Percentiles rank a stretch among this genome's conserved stretches.
These are phyloP conservation scores for Lycaon pictus DNA, from an alignment of 2,113 vertebrate species.

Conservation along the genomic window DNA sequence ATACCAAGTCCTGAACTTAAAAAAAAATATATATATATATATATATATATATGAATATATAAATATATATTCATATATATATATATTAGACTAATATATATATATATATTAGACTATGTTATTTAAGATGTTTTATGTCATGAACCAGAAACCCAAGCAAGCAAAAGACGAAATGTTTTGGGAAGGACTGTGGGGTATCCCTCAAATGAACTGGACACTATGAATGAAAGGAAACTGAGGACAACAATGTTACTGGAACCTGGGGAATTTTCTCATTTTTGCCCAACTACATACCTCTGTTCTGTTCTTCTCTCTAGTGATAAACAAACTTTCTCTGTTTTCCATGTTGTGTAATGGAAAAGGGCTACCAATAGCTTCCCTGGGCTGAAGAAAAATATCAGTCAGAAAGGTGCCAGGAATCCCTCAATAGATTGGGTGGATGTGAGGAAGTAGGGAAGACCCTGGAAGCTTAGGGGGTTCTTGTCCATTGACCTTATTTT, in stretches of 20 bases:
- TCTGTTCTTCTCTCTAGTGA: background rate
- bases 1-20: background rate
- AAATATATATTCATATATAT: too few species aligned
- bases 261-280: background rate
- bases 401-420: background rate
- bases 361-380: background rate
- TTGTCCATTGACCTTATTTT: background rate
- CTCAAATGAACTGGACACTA: background rate
- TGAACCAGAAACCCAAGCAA: background rate
- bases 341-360: background rate
- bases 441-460: background rate
- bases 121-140: background rate
- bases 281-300: background rate
- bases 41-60: background rate
- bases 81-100: too few species aligned
- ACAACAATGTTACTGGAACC: background rate
- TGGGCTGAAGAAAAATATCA: background rate
- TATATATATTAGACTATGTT: background rate
- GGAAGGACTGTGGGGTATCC: background rate
- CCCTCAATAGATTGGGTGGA: background rate
- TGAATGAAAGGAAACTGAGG: background rate
- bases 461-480: background rate
- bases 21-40: background rate
- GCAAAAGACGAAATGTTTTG: background rate
- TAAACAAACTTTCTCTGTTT: background rate